phyloP scores from a whole-genome alignment of 2,888 invertebrate genomes.

The Aricia artaxerxes region DNA sequence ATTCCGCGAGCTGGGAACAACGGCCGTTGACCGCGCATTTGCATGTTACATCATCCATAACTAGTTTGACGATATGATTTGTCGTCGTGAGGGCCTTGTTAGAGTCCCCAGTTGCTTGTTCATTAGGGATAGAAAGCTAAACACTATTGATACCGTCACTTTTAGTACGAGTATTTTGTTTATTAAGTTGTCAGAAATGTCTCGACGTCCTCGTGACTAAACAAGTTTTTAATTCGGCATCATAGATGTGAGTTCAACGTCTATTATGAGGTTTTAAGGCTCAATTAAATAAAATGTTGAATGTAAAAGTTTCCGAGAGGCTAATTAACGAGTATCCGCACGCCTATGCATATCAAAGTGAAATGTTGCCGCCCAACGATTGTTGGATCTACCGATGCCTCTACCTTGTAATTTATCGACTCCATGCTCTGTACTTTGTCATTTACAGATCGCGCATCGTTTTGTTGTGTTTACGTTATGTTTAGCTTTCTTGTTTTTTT shows the following conservation, averaged over 20 bases:
- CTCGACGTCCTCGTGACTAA: not conserved
- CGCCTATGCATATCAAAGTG: slow-evolving; percentile 29
- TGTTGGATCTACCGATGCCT: slow-evolving; percentile 19
- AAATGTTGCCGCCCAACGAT: slow-evolving; percentile 28
- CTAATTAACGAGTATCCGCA: slow-evolving; percentile 20
- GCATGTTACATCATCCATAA: slow-evolving; percentile 74
- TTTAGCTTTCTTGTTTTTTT: slow-evolving; percentile 3
- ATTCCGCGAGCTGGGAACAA: slow-evolving; percentile 66
- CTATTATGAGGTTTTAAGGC: not conserved
- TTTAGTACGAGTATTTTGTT: not conserved
- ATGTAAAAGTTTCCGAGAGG: slow-evolving; percentile 20
- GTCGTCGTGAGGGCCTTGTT: slow-evolving; percentile 47
- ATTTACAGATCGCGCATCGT: slow-evolving; percentile 24
- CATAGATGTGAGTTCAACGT: slow-evolving; percentile 15
- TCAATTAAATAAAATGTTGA: slow-evolving; percentile 19
- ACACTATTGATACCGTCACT: not conserved
- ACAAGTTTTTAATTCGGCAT: slow-evolving; percentile 1
- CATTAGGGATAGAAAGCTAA: slow-evolving; percentile 3
- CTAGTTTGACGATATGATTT: slow-evolving; percentile 61
- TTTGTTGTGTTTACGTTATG: slow-evolving; percentile 4
- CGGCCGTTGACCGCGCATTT: slow-evolving; percentile 66
- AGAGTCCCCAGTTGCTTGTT: slow-evolving; percentile 35
- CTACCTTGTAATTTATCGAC: slow-evolving; percentile 20
- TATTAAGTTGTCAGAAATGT: not conserved
- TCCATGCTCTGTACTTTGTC: slow-evolving; percentile 20